These are phyloP conservation scores for Cryptotis parvus DNA, from an alignment of 2,113 vertebrate genomes.

Conservation along the genomic window DNA sequence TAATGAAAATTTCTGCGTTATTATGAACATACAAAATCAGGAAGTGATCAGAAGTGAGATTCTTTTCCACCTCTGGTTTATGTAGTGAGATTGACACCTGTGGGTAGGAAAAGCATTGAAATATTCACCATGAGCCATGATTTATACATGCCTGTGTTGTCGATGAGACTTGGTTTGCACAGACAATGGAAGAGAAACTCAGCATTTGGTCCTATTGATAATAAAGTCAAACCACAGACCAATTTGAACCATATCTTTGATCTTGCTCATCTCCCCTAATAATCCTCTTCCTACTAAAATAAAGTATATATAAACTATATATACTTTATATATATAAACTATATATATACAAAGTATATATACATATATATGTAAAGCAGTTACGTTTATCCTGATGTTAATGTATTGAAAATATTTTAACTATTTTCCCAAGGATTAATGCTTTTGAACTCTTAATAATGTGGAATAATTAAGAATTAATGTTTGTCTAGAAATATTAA, in stretches of 20 bases:
- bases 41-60: slow-evolving; percentile 70
- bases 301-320: slow-evolving; percentile 13
- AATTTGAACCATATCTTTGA: slow-evolving; percentile 51
- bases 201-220: slow-evolving; percentile 44
- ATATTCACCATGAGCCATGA: slow-evolving; percentile 66
- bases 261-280: slow-evolving; percentile 51
- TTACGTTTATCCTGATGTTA: slow-evolving; percentile 65
- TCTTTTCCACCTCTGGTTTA: slow-evolving; percentile 68
- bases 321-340: not conserved
- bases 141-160: not conserved
- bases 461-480: slow-evolving; percentile 49
- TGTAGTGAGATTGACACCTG: slow-evolving; percentile 63
- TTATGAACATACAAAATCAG: slow-evolving; percentile 63
- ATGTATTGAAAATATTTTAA: slow-evolving; percentile 60
- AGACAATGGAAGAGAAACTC: slow-evolving; percentile 39
- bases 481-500: slow-evolving; percentile 50
- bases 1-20: slow-evolving; percentile 63
- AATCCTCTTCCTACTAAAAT: slow-evolving; percentile 30
- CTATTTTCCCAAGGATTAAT: slow-evolving; percentile 71
- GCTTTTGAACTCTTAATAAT: slow-evolving; percentile 38
- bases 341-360: not conserved
- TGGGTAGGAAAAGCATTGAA: slow-evolving; percentile 52
- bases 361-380: slow-evolving; percentile 33
- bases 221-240: slow-evolving; percentile 50
- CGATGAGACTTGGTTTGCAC: not conserved